Percentiles rank a stretch among this genome's conserved stretches.
phyloP scores from a whole-genome alignment of 2,113 vertebrate species.

The Calyptommatus sinebrachiatus region DNA sequence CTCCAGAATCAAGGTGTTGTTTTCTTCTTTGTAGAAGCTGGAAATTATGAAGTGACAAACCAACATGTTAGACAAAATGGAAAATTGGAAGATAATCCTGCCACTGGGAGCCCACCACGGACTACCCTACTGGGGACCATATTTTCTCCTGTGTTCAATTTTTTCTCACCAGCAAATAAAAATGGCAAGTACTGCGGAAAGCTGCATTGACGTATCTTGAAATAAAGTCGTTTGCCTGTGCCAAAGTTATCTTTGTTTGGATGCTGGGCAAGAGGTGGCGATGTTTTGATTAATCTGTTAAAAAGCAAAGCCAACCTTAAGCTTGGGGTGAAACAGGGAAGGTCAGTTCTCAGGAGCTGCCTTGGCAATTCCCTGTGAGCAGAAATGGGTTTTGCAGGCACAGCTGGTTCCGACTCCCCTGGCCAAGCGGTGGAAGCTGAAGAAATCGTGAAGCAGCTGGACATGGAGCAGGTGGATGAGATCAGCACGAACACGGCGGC shows the following conservation, averaged over 20 bases:
- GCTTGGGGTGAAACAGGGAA: accelerated
- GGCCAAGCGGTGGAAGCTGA: constrained; percentile 92
- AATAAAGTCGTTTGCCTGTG: not conserved
- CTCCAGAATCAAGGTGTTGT: accelerated
- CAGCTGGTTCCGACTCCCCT: constrained; percentile 90
- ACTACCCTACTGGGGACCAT: constrained; percentile 93
- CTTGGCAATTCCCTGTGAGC: not conserved
- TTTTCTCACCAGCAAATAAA: constrained; percentile 98
- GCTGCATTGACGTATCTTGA: not conserved
- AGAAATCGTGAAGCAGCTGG: constrained; percentile 94
- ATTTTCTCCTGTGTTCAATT: constrained; percentile 97
- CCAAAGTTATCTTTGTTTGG: not conserved
- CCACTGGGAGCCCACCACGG: constrained; percentile 84
- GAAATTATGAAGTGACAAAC: constrained; percentile 88
- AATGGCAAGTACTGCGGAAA: constrained; percentile 77
- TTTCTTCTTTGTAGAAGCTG: constrained; percentile 75
- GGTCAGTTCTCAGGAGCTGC: accelerated
- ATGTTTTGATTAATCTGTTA: not conserved
- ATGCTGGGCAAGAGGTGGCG: not conserved
- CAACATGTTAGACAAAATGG: constrained; percentile 91
- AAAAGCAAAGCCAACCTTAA: not conserved
- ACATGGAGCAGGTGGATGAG: constrained; percentile 92
- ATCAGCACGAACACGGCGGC: constrained; percentile 84
- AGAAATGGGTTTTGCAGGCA: constrained; percentile 68
- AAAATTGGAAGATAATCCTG: constrained; percentile 85